phyloP scores from a whole-genome alignment of 2,888 invertebrate species.

The Brachypterus glaber region DNA sequence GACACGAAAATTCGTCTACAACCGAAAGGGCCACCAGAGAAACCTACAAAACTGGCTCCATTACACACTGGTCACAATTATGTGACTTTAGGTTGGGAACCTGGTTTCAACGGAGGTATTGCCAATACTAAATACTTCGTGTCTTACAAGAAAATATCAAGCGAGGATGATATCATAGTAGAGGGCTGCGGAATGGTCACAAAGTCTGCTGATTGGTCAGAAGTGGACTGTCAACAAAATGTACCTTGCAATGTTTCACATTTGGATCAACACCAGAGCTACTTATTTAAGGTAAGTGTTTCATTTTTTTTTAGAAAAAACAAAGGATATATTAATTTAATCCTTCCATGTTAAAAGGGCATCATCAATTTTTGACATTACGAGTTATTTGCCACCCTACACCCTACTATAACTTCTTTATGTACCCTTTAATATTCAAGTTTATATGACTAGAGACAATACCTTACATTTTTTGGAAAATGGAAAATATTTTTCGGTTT shows the following conservation, averaged over 20 bases:
- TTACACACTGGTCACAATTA: conserved; percentile 68
- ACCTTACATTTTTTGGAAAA: no score
- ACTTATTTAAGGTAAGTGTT: conserved; percentile 75
- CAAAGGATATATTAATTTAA: no score
- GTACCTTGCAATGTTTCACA: conserved; percentile 84
- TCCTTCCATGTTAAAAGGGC: neutral
- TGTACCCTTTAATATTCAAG: no score
- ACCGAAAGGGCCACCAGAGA: conserved; percentile 80
- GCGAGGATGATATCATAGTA: conserved; percentile 50
- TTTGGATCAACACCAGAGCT: conserved; percentile 78
- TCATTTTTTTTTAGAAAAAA: conserved; percentile 1
- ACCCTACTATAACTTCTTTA: no score
- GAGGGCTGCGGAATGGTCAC: conserved; percentile 53
- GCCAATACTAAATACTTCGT: conserved; percentile 81
- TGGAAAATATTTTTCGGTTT: no score
- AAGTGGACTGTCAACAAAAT: conserved; percentile 74
- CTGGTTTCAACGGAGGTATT: conserved; percentile 84
- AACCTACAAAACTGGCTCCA: conserved; percentile 62
- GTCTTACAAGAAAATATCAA: conserved; percentile 62
- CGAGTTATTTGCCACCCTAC: no score
- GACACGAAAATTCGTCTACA: conserved; percentile 70
- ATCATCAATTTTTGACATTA: no score
- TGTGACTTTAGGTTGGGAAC: conserved; percentile 75
- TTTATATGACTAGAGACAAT: no score
- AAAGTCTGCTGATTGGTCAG: conserved; percentile 62